Conservation (phyloP, 2,888 invertebrate species). For the Hofmannophila pseudospretella region DNA sequence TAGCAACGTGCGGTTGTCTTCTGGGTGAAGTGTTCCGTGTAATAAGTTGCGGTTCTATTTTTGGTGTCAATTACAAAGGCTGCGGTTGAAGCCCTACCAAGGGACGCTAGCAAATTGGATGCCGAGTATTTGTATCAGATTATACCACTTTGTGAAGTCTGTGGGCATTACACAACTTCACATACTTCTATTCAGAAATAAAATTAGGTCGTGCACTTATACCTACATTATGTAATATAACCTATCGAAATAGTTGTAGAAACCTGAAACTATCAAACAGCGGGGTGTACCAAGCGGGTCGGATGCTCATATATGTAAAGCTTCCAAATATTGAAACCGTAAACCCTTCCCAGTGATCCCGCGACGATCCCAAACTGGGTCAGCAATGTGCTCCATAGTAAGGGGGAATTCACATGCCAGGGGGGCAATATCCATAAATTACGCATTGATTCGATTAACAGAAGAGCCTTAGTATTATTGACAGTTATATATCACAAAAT, state of each 20-base stretch:
- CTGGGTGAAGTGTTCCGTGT: constrained; percentile 48
- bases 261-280: constrained; percentile 1
- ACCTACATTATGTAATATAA: background rate
- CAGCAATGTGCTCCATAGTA: constrained; percentile 49
- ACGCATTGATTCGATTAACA: constrained; percentile 3
- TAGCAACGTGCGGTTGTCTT: constrained; percentile 30
- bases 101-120: constrained; percentile 65
- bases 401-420: constrained; percentile 40
- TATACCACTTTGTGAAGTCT: constrained; percentile 60
- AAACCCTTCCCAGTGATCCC: constrained; percentile 61
- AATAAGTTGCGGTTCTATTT: constrained; percentile 58
- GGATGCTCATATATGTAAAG: constrained; percentile 35
- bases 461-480: background rate
- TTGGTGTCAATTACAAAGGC: constrained; percentile 65
- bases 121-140: constrained; percentile 60
- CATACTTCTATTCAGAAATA: constrained; percentile 31
- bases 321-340: constrained; percentile 67
- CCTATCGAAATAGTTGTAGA: background rate
- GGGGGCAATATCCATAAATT: constrained; percentile 8
- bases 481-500: no score
- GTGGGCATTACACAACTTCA: constrained; percentile 43
- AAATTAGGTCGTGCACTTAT: constrained; percentile 42
- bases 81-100: constrained; percentile 68
- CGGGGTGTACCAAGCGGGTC: constrained; percentile 23
- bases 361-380: constrained; percentile 57